Percentiles rank a stretch among this genome's conserved stretches.
Conservation (phyloP, 2,888 invertebrate genomes). For the Andrena bicolor region DNA sequence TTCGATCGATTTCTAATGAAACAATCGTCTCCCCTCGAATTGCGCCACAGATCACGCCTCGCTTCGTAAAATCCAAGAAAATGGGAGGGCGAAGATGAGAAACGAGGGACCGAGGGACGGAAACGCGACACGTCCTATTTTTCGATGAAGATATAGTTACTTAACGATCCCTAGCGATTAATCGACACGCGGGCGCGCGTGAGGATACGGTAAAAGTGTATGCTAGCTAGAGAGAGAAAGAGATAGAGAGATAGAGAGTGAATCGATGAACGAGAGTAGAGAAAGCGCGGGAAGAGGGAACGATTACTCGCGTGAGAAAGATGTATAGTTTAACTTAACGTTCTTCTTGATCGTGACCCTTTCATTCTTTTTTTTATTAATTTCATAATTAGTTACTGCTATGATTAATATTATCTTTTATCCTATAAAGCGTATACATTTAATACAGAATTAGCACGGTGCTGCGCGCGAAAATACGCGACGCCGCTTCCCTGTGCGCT, state of each 20-base stretch:
- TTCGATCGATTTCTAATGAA: background rate
- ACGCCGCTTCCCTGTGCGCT: background rate
- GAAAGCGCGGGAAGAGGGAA: background rate
- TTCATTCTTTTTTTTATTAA: slow-evolving; percentile 30
- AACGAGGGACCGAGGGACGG: slow-evolving; percentile 37
- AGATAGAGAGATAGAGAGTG: slow-evolving; percentile 18
- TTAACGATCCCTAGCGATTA: slow-evolving; percentile 67
- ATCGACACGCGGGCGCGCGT: slow-evolving; percentile 33
- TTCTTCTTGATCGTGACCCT: slow-evolving; percentile 41
- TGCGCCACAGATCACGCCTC: background rate
- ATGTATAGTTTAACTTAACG: slow-evolving; percentile 32
- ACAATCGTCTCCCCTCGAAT: background rate
- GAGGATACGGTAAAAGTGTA: slow-evolving; percentile 22
- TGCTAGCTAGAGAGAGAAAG: slow-evolving; percentile 15
- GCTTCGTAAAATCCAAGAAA: background rate
- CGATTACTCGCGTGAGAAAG: background rate
- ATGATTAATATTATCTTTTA: slow-evolving; percentile 47
- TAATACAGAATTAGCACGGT: slow-evolving; percentile 29
- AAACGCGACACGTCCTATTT: slow-evolving; percentile 70
- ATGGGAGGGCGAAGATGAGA: background rate
- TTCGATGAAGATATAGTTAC: slow-evolving; percentile 72
- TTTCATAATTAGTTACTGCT: slow-evolving; percentile 41
- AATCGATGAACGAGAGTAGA: slow-evolving; percentile 13
- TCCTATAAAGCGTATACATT: slow-evolving; percentile 32
- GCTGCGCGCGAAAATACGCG: slow-evolving; percentile 13